Evolutionary conservation across 2,797 vertebrate genomes (phyloP).

Genomic region (Lophura swinhoii): DNA sequence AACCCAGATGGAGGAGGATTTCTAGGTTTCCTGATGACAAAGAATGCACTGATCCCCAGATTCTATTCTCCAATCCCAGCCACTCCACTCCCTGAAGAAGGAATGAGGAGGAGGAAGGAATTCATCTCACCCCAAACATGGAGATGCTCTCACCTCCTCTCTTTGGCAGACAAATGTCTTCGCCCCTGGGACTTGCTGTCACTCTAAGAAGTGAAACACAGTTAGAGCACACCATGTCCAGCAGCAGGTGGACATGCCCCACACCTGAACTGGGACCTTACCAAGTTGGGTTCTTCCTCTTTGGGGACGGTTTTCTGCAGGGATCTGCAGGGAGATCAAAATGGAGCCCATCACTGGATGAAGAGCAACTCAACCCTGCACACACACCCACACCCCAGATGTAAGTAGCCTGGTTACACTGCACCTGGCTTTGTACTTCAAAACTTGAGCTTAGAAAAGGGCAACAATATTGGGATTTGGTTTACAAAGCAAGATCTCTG

Average conservation of each 20-base stretch:
- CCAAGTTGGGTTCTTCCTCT: conserved; percentile 80
- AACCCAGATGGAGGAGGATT: background rate
- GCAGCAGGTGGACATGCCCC: background rate
- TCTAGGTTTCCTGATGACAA: background rate
- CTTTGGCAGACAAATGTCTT: conserved; percentile 92
- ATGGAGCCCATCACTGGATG: background rate
- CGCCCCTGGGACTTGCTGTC: conserved; percentile 82
- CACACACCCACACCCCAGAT: background rate
- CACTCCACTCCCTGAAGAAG: background rate
- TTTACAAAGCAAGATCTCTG: background rate
- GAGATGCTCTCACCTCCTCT: conserved; percentile 86
- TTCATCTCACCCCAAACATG: fast-evolving
- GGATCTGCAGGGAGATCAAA: conserved; percentile 70
- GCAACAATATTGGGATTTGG: background rate
- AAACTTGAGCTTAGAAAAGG: background rate
- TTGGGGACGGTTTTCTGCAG: conserved; percentile 75
- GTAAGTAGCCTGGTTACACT: fast-evolving
- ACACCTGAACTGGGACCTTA: conserved; percentile 57
- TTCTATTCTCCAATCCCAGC: background rate
- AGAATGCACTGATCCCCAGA: background rate
- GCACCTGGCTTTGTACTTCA: fast-evolving
- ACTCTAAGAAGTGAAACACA: conserved; percentile 76
- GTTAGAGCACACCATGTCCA: background rate
- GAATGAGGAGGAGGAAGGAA: background rate
- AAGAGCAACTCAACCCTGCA: fast-evolving